Evolutionary conservation across 2,797 vertebrate genomes (phyloP).

Genomic region (Eremophila alpestris): DNA sequence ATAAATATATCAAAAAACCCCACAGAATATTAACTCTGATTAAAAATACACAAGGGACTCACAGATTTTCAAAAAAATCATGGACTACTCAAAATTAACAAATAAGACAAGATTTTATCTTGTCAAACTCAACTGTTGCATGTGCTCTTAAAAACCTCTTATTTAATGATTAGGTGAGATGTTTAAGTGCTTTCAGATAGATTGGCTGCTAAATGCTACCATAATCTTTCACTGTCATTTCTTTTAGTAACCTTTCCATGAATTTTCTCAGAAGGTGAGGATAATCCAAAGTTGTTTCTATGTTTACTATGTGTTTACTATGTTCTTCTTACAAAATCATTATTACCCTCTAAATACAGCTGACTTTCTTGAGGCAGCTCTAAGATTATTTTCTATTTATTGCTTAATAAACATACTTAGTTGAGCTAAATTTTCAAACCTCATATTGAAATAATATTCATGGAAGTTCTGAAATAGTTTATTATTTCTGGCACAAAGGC

Average conservation of each 20-base stretch:
- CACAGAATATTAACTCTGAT: not conserved
- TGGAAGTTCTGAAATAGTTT: not conserved
- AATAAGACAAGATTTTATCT: not conserved
- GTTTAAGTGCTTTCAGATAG: not conserved
- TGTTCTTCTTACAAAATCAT: not conserved
- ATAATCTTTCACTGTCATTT: not conserved
- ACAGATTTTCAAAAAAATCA: accelerated
- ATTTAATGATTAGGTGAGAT: not conserved
- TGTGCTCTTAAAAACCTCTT: not conserved
- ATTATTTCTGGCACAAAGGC: not conserved
- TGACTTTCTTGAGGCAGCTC: not conserved
- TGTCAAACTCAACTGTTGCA: not conserved
- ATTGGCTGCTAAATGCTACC: not conserved
- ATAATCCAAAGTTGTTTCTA: not conserved
- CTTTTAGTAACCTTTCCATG: not conserved
- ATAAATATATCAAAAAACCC: not conserved
- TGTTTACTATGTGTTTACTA: not conserved
- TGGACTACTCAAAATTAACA: not conserved
- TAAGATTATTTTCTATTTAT: not conserved
- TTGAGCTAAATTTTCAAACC: not conserved
- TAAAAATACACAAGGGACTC: not conserved
- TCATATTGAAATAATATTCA: not conserved
- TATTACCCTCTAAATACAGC: not conserved
- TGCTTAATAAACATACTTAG: not conserved
- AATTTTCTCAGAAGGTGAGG: not conserved